These are phyloP conservation scores for Drosophila kokeensis DNA, from an alignment of 2,888 invertebrate species.

Conservation along the genomic window DNA sequence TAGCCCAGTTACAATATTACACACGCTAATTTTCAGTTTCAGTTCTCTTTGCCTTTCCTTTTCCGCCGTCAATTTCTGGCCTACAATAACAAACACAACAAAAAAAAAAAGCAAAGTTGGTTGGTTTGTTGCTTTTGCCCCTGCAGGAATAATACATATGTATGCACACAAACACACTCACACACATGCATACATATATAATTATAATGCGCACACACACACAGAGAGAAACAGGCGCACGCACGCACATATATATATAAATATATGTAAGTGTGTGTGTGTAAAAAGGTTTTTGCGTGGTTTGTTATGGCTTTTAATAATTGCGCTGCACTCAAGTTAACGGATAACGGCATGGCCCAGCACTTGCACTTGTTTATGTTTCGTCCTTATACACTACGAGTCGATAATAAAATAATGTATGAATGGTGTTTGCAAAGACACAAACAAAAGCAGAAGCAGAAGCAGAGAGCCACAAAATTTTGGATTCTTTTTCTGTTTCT, in stretches of 20 bases:
- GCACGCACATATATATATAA: constrained; percentile 19
- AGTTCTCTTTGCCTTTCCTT: constrained; percentile 55
- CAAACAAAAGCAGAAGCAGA: constrained; percentile 76
- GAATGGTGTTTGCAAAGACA: constrained; percentile 69
- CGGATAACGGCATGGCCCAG: constrained; percentile 1
- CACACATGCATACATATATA: constrained; percentile 34
- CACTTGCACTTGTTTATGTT: constrained; percentile 32
- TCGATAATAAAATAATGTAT: constrained; percentile 69
- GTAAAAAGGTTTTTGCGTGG: constrained; percentile 45
- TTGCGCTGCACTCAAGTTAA: constrained; percentile 32
- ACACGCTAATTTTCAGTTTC: constrained; percentile 58
- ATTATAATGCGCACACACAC: constrained; percentile 52
- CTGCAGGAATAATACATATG: constrained; percentile 60
- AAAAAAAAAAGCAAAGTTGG: constrained; percentile 59
- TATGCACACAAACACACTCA: constrained; percentile 15
- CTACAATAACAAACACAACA: constrained; percentile 71
- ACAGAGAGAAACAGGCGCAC: constrained; percentile 38
- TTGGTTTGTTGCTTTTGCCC: constrained; percentile 68
- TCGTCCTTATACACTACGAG: constrained; percentile 27
- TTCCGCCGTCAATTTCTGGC: constrained; percentile 49
- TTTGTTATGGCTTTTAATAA: constrained; percentile 53
- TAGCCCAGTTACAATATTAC: constrained; percentile 44
- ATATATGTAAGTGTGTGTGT: background rate
- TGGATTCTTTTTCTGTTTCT: constrained; percentile 75
- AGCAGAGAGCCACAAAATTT: constrained; percentile 74